Base-by-base conservation (phyloP, 1,140 invertebrate genomes). In the Drosophila auraria region DNA sequence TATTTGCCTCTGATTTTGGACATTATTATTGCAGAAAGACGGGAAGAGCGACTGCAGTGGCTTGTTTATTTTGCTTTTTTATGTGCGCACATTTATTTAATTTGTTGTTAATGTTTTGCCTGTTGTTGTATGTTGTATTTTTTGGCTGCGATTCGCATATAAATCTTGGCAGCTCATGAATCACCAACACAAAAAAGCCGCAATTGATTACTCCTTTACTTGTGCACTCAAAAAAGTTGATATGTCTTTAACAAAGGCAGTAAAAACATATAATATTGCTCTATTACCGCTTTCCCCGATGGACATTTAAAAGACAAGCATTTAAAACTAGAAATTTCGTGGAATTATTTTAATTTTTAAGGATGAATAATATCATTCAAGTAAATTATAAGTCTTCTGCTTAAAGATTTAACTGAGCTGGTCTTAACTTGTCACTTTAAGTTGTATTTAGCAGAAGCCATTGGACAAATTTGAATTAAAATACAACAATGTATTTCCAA, bases 31-130 rank as follows among this genome's bases (percentile, higher is more conserved):
- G 30, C 73, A 60, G 50, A 40, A 36, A 27, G 9, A 54, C 9
- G 17, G 27, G 54, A 30, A 57, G 17, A 33, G n/a, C 8, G 14
- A 20, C 14, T 70, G 74, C 68, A 81, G 44, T 30, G 50, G 62
- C 27, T 71, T 76, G 72, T 50, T 84, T 79, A 63, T 79, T 66
- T 65, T 33, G 11, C 23, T 56, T 74, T 65, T 75, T 74, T 68
- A 66, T 74, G 78, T 36, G 74, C 57, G 44, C 59, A 84, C 78
- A 84, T 84, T 75, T 68, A 64, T 82, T 79, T 75, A 53, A 74
- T 84, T 79, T 76, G 61, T 65, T 86, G 69, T 82, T 81, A 74
- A 68, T 86, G 78, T 44, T 70, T 77, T 66, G 54, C 42, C 36
- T 47, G 64, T 27, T 47, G 64, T 27, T 47, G 54, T 53, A 30